These are phyloP conservation scores for Argynnis bischoffii DNA, from an alignment of 2,888 invertebrate genomes.

Conservation along the genomic window DNA sequence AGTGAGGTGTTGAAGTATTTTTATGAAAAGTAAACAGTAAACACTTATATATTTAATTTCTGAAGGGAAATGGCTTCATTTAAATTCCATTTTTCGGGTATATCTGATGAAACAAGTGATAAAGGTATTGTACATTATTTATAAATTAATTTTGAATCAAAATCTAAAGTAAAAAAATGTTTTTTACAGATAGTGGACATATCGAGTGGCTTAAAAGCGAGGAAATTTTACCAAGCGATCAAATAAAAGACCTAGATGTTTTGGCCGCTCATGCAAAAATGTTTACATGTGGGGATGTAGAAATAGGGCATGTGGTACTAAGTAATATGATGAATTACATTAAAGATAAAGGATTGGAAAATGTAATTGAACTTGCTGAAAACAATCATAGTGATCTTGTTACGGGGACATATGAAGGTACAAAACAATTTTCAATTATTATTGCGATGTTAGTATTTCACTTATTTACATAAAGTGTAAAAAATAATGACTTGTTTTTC, in stretches of 20 bases:
- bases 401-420: slow-evolving; percentile 91
- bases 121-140: slow-evolving; percentile 16
- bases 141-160: not conserved
- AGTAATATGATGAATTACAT: slow-evolving; percentile 47
- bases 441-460: too few relatives aligned
- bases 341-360: slow-evolving; percentile 53
- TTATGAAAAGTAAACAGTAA: not conserved
- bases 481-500: too few relatives aligned
- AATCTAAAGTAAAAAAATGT: not conserved
- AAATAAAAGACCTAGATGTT: slow-evolving; percentile 56
- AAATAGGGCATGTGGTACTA: slow-evolving; percentile 71
- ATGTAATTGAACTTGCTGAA: slow-evolving; percentile 80
- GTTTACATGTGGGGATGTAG: slow-evolving; percentile 67
- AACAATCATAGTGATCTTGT: slow-evolving; percentile 88
- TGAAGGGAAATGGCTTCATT: slow-evolving; percentile 46
- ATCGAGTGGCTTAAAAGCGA: slow-evolving; percentile 61
- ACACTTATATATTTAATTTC: not conserved
- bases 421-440: not conserved
- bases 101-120: slow-evolving; percentile 34
- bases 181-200: slow-evolving; percentile 42
- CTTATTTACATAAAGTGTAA: too few relatives aligned
- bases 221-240: slow-evolving; percentile 57
- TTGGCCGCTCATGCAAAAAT: slow-evolving; percentile 65
- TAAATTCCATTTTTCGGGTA: slow-evolving; percentile 63
- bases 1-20: too few relatives aligned